Evolutionary conservation across 2,888 invertebrate genomes (phyloP).

Genomic region (Plebejus melissa): DNA sequence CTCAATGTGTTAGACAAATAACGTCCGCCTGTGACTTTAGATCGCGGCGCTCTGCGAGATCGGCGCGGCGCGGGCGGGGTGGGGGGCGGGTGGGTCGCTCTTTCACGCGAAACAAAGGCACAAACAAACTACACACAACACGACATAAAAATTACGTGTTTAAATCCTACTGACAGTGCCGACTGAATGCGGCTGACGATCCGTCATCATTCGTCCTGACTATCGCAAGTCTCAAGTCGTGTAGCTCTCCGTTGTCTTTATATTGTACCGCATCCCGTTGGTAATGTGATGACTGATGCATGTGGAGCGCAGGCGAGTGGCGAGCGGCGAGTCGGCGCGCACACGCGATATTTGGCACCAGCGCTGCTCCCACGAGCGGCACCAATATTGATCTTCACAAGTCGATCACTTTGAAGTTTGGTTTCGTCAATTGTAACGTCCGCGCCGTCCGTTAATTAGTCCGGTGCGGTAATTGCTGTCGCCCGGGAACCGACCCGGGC

Average conservation of each 20-base stretch:
- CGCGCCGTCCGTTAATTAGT: not conserved
- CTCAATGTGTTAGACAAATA: slow-evolving; percentile 17
- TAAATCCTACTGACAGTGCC: not conserved
- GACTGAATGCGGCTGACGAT: not conserved
- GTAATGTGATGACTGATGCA: slow-evolving; percentile 14
- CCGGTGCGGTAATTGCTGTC: not conserved
- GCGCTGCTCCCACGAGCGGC: slow-evolving; percentile 5
- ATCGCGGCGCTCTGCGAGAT: not conserved
- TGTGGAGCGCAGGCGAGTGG: not conserved
- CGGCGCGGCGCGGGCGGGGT: not conserved
- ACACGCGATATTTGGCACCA: not conserved
- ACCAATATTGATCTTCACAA: slow-evolving; percentile 16
- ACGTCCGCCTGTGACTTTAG: slow-evolving; percentile 3
- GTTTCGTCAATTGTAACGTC: not conserved
- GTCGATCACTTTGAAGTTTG: not conserved
- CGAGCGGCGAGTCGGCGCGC: not conserved
- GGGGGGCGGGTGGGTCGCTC: not conserved
- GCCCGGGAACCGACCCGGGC: not conserved
- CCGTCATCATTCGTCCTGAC: not conserved
- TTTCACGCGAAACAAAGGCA: not conserved
- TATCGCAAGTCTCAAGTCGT: not conserved
- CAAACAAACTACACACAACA: not conserved
- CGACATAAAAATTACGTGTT: not conserved
- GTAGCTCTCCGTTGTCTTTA: not conserved
- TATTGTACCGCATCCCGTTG: not conserved